Conservation (phyloP, 30 jellyfish, hydroid and myxozoan genomes). For the Turritopsis dohrnii region DNA sequence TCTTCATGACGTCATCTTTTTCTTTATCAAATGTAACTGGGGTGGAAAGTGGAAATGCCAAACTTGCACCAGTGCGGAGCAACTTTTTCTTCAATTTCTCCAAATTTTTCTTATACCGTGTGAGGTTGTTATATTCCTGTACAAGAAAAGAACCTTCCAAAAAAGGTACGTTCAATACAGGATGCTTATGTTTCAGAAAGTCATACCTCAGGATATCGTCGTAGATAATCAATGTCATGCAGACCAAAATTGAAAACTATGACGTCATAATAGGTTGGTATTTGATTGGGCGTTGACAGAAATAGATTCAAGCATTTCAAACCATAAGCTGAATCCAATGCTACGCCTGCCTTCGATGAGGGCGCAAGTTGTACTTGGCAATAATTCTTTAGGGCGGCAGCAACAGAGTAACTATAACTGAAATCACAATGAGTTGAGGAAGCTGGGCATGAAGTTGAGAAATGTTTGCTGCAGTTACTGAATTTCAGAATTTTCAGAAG, state of each 20-base stretch:
- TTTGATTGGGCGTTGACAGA: conserved; percentile 54
- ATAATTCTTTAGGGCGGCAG: conserved; percentile 68
- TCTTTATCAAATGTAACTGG: conserved; percentile 65
- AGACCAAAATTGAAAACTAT: conserved; percentile 76
- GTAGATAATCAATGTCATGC: conserved; percentile 74
- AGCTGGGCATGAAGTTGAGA: background rate
- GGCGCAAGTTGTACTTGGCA: conserved; percentile 90
- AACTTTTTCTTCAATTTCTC: conserved; percentile 51
- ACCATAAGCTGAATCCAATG: conserved; percentile 76
- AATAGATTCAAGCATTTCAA: conserved; percentile 55
- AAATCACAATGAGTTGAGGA: background rate
- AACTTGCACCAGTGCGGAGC: conserved; percentile 73
- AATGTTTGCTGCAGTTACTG: background rate
- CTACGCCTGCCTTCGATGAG: conserved; percentile 79
- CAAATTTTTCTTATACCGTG: conserved; percentile 49
- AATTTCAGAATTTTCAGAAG: background rate
- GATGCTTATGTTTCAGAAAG: background rate
- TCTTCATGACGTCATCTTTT: conserved; percentile 56
- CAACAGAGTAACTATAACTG: conserved; percentile 82
- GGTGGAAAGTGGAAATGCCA: conserved; percentile 76
- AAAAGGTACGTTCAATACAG: too few relatives aligned
- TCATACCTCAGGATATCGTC: conserved; percentile 76
- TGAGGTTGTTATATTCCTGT: conserved; percentile 66
- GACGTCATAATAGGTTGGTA: conserved; percentile 81
- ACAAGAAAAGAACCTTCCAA: too few relatives aligned